phyloP scores from a whole-genome alignment of 2,888 invertebrate genomes.

The Nemotelus pantherinus region DNA sequence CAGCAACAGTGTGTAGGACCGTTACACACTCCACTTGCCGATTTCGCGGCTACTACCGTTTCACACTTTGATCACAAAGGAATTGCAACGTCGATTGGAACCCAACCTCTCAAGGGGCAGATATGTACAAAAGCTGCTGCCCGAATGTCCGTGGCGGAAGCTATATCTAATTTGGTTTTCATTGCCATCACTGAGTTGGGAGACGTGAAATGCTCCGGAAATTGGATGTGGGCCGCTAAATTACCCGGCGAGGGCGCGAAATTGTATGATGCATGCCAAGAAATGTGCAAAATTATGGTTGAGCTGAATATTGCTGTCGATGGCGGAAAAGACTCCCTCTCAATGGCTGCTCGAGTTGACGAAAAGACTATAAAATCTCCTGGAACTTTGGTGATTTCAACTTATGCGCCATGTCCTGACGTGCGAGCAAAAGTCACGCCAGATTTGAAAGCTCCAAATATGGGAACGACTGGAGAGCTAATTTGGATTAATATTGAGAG shows the following conservation, averaged over 20 bases:
- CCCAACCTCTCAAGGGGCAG: slow-evolving; percentile 94
- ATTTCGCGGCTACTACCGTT: slow-evolving; percentile 90
- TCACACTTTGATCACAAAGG: slow-evolving; percentile 86
- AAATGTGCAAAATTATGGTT: slow-evolving; percentile 87
- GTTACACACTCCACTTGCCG: slow-evolving; percentile 93
- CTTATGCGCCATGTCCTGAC: slow-evolving; percentile 95
- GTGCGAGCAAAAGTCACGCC: slow-evolving; percentile 89
- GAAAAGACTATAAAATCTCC: slow-evolving; percentile 77
- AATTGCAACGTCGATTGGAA: slow-evolving; percentile 94
- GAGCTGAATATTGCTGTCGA: slow-evolving; percentile 88
- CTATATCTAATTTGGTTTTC: slow-evolving; percentile 89
- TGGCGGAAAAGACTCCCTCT: slow-evolving; percentile 96
- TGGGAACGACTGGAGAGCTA: slow-evolving; percentile 71
- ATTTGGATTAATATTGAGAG: slow-evolving; percentile 84
- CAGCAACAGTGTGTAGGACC: slow-evolving; percentile 99
- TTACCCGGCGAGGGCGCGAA: slow-evolving; percentile 90
- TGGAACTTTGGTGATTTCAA: slow-evolving; percentile 93
- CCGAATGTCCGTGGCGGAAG: slow-evolving; percentile 93
- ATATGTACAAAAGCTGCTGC: slow-evolving; percentile 87
- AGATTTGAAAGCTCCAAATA: slow-evolving; percentile 78
- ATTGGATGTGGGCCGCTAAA: slow-evolving; percentile 99
- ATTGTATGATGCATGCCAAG: slow-evolving; percentile 85
- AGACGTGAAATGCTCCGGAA: slow-evolving; percentile 98
- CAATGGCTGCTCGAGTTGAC: slow-evolving; percentile 92
- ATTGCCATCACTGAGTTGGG: slow-evolving; percentile 72